Percentiles rank a stretch among this genome's conserved stretches.
These are phyloP conservation scores for Sylvicapra grimmia DNA, from an alignment of 2,113 vertebrate genomes.

Conservation along the genomic window DNA sequence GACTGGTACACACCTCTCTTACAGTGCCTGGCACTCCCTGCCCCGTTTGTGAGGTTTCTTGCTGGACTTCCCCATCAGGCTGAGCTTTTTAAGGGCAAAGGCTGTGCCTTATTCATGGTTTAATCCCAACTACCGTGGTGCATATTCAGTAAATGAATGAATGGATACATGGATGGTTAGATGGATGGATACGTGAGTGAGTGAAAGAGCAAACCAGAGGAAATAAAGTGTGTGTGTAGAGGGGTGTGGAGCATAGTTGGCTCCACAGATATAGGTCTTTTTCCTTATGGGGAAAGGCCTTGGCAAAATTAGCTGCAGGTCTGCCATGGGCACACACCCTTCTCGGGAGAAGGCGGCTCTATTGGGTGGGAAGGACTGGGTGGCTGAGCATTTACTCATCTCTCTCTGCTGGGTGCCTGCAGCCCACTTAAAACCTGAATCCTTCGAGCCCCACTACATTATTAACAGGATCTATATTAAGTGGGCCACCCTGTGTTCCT, in stretches of 20 bases:
- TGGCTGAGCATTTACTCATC: not conserved
- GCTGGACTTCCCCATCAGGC: not conserved
- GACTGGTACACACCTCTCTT: not conserved
- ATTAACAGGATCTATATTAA: conserved; percentile 29
- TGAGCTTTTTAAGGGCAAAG: not conserved
- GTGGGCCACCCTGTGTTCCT: not conserved
- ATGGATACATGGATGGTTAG: not conserved
- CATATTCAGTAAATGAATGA: not conserved
- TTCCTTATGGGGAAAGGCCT: not conserved
- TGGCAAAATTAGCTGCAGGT: not conserved
- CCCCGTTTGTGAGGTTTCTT: not conserved
- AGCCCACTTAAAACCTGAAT: not conserved
- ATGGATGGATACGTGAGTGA: not conserved
- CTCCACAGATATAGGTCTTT: not conserved
- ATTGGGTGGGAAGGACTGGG: not conserved
- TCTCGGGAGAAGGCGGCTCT: not conserved
- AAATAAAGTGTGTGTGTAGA: too few relatives aligned
- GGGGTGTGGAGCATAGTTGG: not conserved
- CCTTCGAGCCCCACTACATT: conserved; percentile 21
- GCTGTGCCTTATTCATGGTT: not conserved
- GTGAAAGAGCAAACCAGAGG: not conserved
- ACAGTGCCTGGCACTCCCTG: not conserved
- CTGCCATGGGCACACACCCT: rapidly evolving
- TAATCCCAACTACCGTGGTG: not conserved
- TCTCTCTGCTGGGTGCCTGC: not conserved